phyloP scores from a whole-genome alignment of 2,888 invertebrate species.

The Sclerodermus sp. region DNA sequence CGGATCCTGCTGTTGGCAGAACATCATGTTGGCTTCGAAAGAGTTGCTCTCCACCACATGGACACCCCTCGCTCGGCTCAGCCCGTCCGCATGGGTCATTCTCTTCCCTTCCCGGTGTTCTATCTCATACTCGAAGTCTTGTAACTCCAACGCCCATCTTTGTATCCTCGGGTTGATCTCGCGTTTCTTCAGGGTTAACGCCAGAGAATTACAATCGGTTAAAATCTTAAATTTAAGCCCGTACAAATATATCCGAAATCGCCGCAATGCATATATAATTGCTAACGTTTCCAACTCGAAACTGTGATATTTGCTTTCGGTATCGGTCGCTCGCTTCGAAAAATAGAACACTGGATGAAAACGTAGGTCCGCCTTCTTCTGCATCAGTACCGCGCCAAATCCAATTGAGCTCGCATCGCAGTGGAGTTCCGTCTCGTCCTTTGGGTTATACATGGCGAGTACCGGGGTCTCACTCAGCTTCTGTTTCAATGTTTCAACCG shows the following conservation, averaged over 20 bases:
- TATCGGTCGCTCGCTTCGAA: constrained; percentile 36
- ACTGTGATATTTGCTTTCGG: constrained; percentile 39
- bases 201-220: too few relatives aligned
- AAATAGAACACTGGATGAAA: constrained; percentile 42
- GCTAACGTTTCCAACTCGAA: constrained; percentile 40
- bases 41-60: constrained; percentile 14
- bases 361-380: background rate
- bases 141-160: too few relatives aligned
- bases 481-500: constrained; percentile 28
- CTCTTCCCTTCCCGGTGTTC: too few relatives aligned
- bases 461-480: constrained; percentile 13
- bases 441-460: constrained; percentile 19
- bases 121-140: too few relatives aligned
- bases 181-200: constrained; percentile 2
- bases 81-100: background rate
- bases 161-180: too few relatives aligned
- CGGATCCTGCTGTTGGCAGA: constrained; percentile 15
- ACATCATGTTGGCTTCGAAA: constrained; percentile 14
- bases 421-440: constrained; percentile 42
- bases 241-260: constrained; percentile 25
- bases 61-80: constrained; percentile 17
- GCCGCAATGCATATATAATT: constrained; percentile 22
- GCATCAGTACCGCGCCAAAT: too few relatives aligned
- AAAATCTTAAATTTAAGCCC: too few relatives aligned
- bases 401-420: constrained; percentile 38